Percentiles rank a stretch among this genome's conserved stretches.
phyloP scores from a whole-genome alignment of 2,888 invertebrate genomes.

The Gymnocheta viridis region DNA sequence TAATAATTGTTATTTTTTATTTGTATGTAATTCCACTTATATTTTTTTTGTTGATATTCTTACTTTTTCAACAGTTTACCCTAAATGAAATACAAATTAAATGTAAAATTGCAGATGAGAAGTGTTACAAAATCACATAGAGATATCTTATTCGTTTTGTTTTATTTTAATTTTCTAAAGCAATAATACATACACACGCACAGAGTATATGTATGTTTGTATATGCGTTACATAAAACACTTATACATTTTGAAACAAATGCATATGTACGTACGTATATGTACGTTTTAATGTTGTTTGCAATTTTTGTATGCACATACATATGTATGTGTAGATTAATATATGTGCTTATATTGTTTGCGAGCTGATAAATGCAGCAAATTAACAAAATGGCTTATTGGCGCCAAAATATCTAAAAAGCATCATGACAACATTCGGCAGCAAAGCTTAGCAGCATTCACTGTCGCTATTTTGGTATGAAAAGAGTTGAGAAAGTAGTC shows the following conservation, averaged over 20 bases:
- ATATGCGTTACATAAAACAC: constrained; percentile 56
- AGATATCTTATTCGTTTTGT: constrained; percentile 8
- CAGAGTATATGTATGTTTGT: too few relatives aligned
- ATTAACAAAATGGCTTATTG: constrained; percentile 76
- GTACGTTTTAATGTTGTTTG: constrained; percentile 1
- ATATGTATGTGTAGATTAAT: not conserved
- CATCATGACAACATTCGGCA: constrained; percentile 54
- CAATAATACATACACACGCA: not conserved
- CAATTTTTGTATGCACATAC: not conserved
- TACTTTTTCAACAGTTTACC: constrained; percentile 36
- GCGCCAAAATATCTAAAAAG: constrained; percentile 76
- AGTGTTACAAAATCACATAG: constrained; percentile 55
- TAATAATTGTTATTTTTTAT: not conserved
- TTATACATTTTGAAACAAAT: constrained; percentile 12
- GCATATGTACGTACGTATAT: not conserved
- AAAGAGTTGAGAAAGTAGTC: constrained; percentile 16
- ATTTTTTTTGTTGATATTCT: constrained; percentile 18
- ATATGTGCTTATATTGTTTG: constrained; percentile 45
- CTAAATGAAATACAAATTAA: constrained; percentile 69
- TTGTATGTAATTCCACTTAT: not conserved
- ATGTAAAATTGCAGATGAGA: constrained; percentile 70
- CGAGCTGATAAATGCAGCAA: constrained; percentile 74
- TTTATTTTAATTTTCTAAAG: constrained; percentile 12
- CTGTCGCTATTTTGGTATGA: not conserved
- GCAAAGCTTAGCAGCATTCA: constrained; percentile 28